A percentile compares a stretch with the other conserved stretches of the same genome.
Evolutionary conservation across 2,113 vertebrate species (phyloP).

Genomic region (Gobius niger): DNA sequence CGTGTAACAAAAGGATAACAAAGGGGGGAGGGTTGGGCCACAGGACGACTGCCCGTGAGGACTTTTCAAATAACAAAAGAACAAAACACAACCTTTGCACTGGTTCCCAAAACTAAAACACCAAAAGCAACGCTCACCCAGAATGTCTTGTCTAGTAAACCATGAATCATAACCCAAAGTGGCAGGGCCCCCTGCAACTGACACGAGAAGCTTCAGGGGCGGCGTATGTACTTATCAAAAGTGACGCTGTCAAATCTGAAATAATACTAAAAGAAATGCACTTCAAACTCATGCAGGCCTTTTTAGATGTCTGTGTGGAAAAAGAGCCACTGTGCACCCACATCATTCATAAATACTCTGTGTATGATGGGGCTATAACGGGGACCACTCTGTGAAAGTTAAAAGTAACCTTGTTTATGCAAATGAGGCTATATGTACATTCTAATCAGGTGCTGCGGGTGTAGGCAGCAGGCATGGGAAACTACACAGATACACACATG

Average conservation of each 20-base stretch:
- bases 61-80: constrained; percentile 51
- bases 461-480: constrained; percentile 26
- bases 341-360: constrained; percentile 26
- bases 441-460: constrained; percentile 50
- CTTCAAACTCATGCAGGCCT: constrained; percentile 27
- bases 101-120: constrained; percentile 62
- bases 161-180: constrained; percentile 71
- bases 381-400: neutral
- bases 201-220: constrained; percentile 62
- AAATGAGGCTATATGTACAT: constrained; percentile 42
- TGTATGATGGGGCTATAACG: constrained; percentile 27
- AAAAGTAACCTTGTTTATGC: constrained; percentile 42
- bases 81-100: constrained; percentile 30
- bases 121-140: constrained; percentile 60
- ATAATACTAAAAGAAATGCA: constrained; percentile 13
- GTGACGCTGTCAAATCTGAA: constrained; percentile 52
- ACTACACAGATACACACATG: constrained; percentile 41
- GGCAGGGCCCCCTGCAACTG: constrained; percentile 60
- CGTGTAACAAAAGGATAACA: constrained; percentile 43
- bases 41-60: constrained; percentile 55
- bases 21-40: constrained; percentile 28
- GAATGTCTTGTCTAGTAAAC: constrained; percentile 71
- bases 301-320: neutral
- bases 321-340: neutral
- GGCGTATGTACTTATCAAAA: constrained; percentile 58